Percentiles rank a stretch among this genome's conserved stretches.
phyloP scores from a whole-genome alignment of 2,797 vertebrate genomes.

The Nannoperca australis region DNA sequence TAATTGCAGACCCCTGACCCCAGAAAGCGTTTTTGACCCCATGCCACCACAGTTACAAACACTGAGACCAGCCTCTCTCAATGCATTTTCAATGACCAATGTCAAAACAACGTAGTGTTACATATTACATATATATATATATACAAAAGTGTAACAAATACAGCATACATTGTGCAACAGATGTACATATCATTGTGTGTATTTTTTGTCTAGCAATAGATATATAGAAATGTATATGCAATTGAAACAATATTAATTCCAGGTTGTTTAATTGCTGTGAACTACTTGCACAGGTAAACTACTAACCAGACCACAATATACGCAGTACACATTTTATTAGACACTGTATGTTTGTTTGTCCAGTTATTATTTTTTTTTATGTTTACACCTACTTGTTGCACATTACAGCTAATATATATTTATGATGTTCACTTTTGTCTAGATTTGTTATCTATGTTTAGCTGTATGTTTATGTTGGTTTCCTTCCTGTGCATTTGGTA shows the following conservation, averaged over 20 bases:
- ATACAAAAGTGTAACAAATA: neutral
- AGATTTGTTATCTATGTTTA: neutral
- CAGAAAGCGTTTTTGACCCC: neutral
- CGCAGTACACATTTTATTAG: neutral
- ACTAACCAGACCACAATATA: neutral
- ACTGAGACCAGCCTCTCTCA: neutral
- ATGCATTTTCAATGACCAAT: neutral
- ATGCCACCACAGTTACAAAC: neutral
- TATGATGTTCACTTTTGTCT: neutral
- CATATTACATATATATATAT: neutral
- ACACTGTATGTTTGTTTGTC: neutral
- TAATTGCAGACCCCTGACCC: neutral
- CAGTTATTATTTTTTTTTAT: too few species aligned
- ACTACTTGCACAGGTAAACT: neutral
- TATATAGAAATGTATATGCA: neutral
- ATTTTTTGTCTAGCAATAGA: too few species aligned
- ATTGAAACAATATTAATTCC: neutral
- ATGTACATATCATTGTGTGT: too few species aligned
- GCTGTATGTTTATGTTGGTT: neutral
- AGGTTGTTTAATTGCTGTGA: neutral
- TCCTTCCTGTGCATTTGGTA: slow-evolving; percentile 1
- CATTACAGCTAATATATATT: neutral
- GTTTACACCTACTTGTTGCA: neutral
- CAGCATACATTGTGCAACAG: too few species aligned
- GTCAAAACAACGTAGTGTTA: neutral